Conservation (phyloP, 2,888 invertebrate genomes). For the Andrena dorsata region DNA sequence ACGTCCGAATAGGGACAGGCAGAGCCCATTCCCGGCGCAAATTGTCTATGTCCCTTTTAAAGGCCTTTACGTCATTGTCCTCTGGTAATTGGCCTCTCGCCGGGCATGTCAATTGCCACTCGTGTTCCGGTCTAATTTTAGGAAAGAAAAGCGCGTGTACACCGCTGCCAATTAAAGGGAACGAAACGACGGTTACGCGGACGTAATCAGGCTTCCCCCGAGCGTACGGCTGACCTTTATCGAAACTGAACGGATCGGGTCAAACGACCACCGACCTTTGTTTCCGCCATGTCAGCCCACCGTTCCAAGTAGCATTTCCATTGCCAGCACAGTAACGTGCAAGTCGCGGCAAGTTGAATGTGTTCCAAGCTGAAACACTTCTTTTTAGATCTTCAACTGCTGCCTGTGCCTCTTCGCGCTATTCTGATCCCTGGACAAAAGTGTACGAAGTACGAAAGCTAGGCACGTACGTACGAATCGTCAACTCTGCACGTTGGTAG, state of each 20-base stretch:
- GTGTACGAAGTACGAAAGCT: no score
- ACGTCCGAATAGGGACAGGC: background rate
- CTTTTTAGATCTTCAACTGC: background rate
- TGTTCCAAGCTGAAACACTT: background rate
- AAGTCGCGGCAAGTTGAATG: background rate
- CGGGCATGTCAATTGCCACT: slow-evolving; percentile 59
- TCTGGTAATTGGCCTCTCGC: slow-evolving; percentile 54
- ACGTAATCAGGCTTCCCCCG: background rate
- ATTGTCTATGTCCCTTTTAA: slow-evolving; percentile 54
- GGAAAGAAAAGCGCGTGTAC: slow-evolving; percentile 38
- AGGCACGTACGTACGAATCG: no score
- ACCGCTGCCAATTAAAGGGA: slow-evolving; percentile 52
- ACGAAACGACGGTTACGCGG: slow-evolving; percentile 39
- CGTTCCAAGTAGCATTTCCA: background rate
- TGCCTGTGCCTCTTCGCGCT: no score
- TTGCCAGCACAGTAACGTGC: no score
- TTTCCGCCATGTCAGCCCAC: background rate
- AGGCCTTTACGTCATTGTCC: slow-evolving; percentile 56
- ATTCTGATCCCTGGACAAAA: no score
- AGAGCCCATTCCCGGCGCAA: slow-evolving; percentile 48
- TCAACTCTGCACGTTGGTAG: no score
- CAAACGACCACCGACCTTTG: background rate
- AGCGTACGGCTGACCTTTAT: slow-evolving; percentile 1
- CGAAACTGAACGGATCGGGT: slow-evolving; percentile 10
- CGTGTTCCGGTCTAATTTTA: slow-evolving; percentile 54